Conservation (phyloP, 2,113 vertebrate species). For the Microcebus griseorufus region DNA sequence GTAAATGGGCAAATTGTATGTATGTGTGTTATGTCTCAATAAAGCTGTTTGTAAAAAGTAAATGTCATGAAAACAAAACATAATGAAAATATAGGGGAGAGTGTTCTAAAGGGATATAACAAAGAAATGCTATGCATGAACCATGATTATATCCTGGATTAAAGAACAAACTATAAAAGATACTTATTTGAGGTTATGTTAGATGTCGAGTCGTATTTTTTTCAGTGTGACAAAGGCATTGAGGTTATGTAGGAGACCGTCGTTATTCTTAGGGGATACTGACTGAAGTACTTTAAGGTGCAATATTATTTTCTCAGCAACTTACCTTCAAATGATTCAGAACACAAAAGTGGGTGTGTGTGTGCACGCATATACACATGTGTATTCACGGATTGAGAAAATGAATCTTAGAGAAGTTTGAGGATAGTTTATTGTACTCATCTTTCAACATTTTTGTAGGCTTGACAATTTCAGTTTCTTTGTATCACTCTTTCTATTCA, state of each 20-base stretch:
- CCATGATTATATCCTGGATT: neutral
- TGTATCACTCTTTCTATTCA: neutral
- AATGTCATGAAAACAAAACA: neutral
- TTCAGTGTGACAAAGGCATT: neutral
- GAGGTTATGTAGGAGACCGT: neutral
- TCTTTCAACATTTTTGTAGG: neutral
- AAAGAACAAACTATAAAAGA: neutral
- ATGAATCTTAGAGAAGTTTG: neutral
- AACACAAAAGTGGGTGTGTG: no score
- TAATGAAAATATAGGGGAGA: neutral
- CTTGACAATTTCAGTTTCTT: neutral
- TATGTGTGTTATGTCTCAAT: neutral
- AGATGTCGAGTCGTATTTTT: neutral
- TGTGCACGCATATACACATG: fast-evolving
- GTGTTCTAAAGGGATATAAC: neutral
- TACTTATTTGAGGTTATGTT: neutral
- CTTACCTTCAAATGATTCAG: neutral
- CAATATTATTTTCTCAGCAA: neutral
- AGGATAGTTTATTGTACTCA: neutral
- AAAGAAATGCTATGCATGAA: neutral
- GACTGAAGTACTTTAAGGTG: neutral
- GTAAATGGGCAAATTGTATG: neutral
- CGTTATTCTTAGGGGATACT: neutral
- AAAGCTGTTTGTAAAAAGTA: neutral
- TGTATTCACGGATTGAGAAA: neutral